Evolutionary conservation across 2,797 vertebrate species (phyloP), one percentile per base, ranked within the genome.

Genomic region (Acrossocheilus wenchowensis): DNA sequence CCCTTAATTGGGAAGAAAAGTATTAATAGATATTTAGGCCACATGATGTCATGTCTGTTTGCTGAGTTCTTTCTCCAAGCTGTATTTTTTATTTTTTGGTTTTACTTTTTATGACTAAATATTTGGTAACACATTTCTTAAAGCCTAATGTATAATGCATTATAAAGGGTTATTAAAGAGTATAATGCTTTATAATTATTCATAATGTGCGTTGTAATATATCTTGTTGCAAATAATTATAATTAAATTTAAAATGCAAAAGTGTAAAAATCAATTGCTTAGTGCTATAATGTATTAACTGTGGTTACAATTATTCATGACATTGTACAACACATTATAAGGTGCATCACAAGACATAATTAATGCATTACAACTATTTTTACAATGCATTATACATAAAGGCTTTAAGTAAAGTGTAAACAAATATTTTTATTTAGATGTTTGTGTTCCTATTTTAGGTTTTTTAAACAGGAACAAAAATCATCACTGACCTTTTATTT

Each of bases 41-140:
- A 82, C 68, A 89, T 94, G 93, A 95, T 92, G 92, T 94, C 93
- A 95, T 86, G 87, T 91, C 86, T 90, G 82, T 87, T 81, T 86
- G 81, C 83, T 52, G 17, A 85, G 11, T 30, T 86, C 11, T 36
- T 36, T 15, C 34, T 39, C 72, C 1, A 12, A 17, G 10, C 2
- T 12, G 0, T 43, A 12, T 17, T 17, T 68, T 82, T 52, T 50
- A 6, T 57, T 15, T n/a, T 26, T 12, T 26, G 57, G 23, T 60
- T 60, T 78, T n/a, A 11, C 7, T 79, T 64, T 17, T 30, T 19
- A 30, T 80, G 60, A 75, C 48, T 52, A 12, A 21, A 54, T 54
- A 54, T 54, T 54, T 21, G 19, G 19, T 54, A 3, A 54, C 19
- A 54, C 17, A 19, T 54, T n/a, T 60, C 21, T 57, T 57, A 57